Conservation (phyloP, 2,113 vertebrate genomes). For the Thymallus thymallus region DNA sequence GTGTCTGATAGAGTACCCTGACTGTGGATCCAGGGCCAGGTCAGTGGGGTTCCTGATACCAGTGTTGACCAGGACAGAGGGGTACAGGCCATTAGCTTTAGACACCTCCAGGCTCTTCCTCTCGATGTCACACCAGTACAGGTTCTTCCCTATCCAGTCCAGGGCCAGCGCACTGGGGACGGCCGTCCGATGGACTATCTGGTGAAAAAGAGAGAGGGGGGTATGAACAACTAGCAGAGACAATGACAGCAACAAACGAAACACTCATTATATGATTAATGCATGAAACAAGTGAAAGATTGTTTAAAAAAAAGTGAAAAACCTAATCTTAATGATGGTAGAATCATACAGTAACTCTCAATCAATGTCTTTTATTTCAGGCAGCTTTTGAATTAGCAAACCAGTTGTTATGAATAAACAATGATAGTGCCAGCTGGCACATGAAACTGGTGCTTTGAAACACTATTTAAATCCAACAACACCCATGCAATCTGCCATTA, state of each 20-base stretch:
- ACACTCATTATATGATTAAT: neutral
- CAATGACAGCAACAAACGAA: neutral
- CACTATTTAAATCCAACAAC: constrained; percentile 25
- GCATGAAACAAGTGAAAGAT: neutral
- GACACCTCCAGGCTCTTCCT: constrained; percentile 96
- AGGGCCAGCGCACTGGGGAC: constrained; percentile 93
- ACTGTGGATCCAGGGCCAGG: constrained; percentile 86
- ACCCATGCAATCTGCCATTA: constrained; percentile 49
- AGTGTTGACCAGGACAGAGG: constrained; percentile 87
- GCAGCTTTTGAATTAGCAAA: constrained; percentile 19
- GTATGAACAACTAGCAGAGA: neutral
- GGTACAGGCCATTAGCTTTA: constrained; percentile 93
- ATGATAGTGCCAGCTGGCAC: constrained; percentile 54
- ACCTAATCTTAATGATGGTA: neutral
- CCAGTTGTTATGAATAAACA: constrained; percentile 40
- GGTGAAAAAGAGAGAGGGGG: constrained; percentile 10
- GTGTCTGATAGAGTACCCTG: constrained; percentile 76
- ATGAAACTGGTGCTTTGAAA: constrained; percentile 37
- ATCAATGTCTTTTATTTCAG: constrained; percentile 28
- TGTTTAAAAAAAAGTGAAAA: too few species aligned
- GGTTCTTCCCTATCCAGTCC: constrained; percentile 97
- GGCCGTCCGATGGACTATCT: constrained; percentile 93
- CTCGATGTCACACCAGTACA: constrained; percentile 95
- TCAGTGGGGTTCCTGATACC: constrained; percentile 88
- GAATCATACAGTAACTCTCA: constrained; percentile 15